phyloP scores from a whole-genome alignment of 2,113 vertebrate species.

The Piaya cayana region DNA sequence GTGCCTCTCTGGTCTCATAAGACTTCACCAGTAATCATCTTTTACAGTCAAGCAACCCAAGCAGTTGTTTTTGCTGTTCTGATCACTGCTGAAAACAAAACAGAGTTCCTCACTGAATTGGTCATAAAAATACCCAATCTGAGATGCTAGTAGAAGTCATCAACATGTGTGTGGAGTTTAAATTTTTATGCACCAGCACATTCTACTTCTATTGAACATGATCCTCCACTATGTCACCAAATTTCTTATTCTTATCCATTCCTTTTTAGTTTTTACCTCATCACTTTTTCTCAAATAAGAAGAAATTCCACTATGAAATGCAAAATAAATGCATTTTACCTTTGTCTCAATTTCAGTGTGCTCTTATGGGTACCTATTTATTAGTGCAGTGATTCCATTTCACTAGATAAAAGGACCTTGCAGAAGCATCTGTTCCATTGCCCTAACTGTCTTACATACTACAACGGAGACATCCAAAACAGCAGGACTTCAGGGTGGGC shows the following conservation, averaged over 20 bases:
- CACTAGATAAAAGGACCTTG: conserved; percentile 18
- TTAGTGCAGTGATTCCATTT: background rate
- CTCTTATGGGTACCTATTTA: background rate
- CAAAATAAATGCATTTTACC: background rate
- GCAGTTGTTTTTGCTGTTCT: background rate
- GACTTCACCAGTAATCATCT: background rate
- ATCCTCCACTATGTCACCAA: background rate
- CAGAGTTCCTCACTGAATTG: background rate
- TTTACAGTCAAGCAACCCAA: background rate
- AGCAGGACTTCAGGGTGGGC: conserved; percentile 50
- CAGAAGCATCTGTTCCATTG: conserved; percentile 48
- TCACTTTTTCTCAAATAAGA: background rate
- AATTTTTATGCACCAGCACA: background rate
- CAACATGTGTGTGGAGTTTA: background rate
- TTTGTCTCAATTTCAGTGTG: background rate
- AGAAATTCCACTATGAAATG: background rate
- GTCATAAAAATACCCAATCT: background rate
- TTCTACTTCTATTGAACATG: background rate
- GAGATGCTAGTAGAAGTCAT: background rate
- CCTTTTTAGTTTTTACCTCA: background rate
- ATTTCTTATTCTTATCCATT: background rate
- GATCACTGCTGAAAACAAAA: background rate
- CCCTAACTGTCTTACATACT: conserved; percentile 5
- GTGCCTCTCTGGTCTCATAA: background rate
- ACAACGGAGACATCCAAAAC: background rate